Conservation (phyloP, 2,888 invertebrate species). For the Linyphia triangularis region DNA sequence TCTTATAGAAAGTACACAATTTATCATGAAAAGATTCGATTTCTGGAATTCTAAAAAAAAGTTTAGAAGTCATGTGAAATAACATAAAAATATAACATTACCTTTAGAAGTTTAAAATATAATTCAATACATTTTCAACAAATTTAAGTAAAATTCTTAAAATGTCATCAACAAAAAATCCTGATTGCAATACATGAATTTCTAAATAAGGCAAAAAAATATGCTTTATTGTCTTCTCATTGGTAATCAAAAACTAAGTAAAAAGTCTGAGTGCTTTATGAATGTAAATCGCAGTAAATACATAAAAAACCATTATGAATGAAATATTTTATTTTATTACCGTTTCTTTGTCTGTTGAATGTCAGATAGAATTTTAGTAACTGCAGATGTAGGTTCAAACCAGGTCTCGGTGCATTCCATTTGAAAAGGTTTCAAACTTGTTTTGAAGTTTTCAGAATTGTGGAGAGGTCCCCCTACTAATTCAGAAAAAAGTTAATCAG, state of each 20-base stretch:
- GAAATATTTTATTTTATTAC: neutral
- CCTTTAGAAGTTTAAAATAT: neutral
- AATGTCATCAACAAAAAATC: neutral
- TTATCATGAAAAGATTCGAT: conserved; percentile 13
- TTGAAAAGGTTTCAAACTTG: conserved; percentile 32
- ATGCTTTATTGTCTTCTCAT: too few species aligned
- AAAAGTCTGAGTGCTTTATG: too few species aligned
- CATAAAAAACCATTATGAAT: too few species aligned
- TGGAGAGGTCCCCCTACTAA: neutral
- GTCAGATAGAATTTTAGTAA: neutral
- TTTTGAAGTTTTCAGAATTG: neutral
- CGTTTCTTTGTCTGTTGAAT: neutral
- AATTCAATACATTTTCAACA: too few species aligned
- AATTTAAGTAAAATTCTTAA: too few species aligned
- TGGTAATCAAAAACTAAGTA: too few species aligned
- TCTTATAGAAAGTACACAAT: neutral
- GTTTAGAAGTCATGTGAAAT: too few species aligned
- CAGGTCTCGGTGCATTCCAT: conserved; percentile 44
- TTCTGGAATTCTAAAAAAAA: neutral
- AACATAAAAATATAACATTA: neutral
- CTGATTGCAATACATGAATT: neutral
- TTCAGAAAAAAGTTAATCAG: neutral
- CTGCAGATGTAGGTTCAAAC: conserved; percentile 37
- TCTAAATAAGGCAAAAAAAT: too few species aligned
- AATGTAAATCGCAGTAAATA: too few species aligned